Percentiles rank a stretch among this genome's conserved stretches.
phyloP scores from a whole-genome alignment of 2,797 vertebrate genomes.

The Melanotaenia trifasciata region DNA sequence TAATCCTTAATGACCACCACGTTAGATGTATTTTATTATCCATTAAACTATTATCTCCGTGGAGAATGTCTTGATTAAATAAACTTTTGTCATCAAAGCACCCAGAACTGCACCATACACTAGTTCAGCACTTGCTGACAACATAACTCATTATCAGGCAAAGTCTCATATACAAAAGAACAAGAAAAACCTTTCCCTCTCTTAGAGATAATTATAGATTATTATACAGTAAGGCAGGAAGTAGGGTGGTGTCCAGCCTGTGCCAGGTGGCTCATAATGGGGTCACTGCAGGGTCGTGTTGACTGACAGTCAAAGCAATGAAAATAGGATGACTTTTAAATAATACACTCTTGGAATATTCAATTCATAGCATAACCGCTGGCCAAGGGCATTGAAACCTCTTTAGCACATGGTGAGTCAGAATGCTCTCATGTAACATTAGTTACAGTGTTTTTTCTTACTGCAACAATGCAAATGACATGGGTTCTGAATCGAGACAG shows the following conservation, averaged over 20 bases:
- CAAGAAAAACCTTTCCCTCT: constrained; percentile 53
- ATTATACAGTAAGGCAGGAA: constrained; percentile 50
- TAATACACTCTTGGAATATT: constrained; percentile 53
- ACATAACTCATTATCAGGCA: constrained; percentile 43
- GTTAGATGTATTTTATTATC: constrained; percentile 68
- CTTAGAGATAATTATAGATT: constrained; percentile 71
- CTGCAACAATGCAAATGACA: constrained; percentile 15
- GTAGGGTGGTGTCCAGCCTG: constrained; percentile 42
- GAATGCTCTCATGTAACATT: constrained; percentile 19
- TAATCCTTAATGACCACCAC: constrained; percentile 67
- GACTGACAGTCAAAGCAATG: constrained; percentile 48
- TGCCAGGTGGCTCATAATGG: constrained; percentile 50
- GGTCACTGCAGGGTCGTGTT: constrained; percentile 56
- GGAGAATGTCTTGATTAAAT: constrained; percentile 67
- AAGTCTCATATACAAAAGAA: constrained; percentile 37
- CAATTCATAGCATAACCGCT: constrained; percentile 21
- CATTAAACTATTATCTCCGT: constrained; percentile 57
- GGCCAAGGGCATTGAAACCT: constrained; percentile 21
- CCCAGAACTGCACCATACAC: constrained; percentile 28
- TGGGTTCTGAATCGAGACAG: not conserved
- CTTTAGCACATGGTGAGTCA: constrained; percentile 10
- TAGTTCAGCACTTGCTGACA: constrained; percentile 65
- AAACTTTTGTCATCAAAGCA: constrained; percentile 62
- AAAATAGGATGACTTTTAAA: constrained; percentile 60
- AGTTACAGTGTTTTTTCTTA: constrained; percentile 21